Conservation (phyloP, 2,113 vertebrate species). For the Paramormyrops kingsleyae region DNA sequence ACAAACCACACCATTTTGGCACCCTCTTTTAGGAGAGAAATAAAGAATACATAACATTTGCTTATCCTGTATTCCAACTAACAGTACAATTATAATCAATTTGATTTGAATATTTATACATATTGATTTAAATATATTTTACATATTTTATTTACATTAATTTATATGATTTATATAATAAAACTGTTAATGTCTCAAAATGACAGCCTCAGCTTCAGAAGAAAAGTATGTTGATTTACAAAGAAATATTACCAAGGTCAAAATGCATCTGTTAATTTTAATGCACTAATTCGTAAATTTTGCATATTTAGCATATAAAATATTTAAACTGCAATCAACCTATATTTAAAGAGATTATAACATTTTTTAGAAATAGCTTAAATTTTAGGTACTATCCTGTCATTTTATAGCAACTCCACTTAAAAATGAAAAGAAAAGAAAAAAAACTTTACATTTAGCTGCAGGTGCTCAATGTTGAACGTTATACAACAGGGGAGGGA, state of each 20-base stretch:
- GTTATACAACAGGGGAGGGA: not conserved
- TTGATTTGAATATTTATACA: not conserved
- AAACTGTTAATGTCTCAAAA: not conserved
- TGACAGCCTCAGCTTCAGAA: not conserved
- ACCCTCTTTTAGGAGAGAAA: conserved; percentile 48
- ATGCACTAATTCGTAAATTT: not conserved
- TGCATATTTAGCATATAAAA: not conserved
- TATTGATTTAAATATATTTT: not conserved
- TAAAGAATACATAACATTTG: not conserved
- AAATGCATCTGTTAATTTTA: not conserved
- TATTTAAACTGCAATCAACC: not conserved
- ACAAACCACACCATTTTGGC: conserved; percentile 68
- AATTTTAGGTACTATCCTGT: not conserved
- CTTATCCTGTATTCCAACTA: not conserved
- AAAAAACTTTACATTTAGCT: not conserved
- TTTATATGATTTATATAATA: not conserved
- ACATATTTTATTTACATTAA: not conserved
- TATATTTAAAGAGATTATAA: not conserved
- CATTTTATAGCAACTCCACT: not conserved
- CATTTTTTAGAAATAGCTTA: not conserved
- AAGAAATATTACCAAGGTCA: not conserved
- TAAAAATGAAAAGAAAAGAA: not conserved
- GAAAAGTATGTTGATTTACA: not conserved
- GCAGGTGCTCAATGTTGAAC: not conserved
- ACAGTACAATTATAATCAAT: not conserved